Percentiles rank a stretch among this genome's conserved stretches.
phyloP scores from a whole-genome alignment of 2,113 vertebrate genomes.

The Saguinus imperator region DNA sequence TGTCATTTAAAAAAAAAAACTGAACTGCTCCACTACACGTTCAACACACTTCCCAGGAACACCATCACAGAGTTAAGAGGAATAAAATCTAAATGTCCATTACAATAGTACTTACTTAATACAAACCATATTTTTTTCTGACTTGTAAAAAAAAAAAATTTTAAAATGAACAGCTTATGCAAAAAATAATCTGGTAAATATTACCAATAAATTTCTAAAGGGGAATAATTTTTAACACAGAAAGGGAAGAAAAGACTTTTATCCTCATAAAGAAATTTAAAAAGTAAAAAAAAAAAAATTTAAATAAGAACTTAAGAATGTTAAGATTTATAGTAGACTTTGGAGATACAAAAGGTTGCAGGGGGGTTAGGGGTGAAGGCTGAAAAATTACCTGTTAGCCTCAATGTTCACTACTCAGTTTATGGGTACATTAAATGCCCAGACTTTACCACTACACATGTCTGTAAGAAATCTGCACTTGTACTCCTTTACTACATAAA shows the following conservation, averaged over 20 bases:
- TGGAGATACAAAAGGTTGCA: no score
- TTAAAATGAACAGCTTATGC: background rate
- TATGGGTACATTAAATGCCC: no score
- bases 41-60: background rate
- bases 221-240: background rate
- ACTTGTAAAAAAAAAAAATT: background rate
- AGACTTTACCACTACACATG: no score
- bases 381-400: no score
- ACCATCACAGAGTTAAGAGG: background rate
- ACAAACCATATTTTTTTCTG: background rate
- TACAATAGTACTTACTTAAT: background rate
- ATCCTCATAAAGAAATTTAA: background rate
- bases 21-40: background rate
- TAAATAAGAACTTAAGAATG: background rate
- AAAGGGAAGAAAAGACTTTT: background rate
- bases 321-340: background rate
- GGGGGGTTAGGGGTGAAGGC: no score
- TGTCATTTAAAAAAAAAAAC: background rate
- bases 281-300: background rate
- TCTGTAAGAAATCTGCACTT: no score
- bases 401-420: no score
- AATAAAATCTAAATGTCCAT: background rate
- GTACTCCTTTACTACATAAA: no score
- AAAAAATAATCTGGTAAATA: slow-evolving; percentile 36
- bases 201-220: background rate